Evolutionary conservation across 2,888 invertebrate species (phyloP), one percentile per base, ranked within the genome.

Genomic region (Campoplex nolae): DNA sequence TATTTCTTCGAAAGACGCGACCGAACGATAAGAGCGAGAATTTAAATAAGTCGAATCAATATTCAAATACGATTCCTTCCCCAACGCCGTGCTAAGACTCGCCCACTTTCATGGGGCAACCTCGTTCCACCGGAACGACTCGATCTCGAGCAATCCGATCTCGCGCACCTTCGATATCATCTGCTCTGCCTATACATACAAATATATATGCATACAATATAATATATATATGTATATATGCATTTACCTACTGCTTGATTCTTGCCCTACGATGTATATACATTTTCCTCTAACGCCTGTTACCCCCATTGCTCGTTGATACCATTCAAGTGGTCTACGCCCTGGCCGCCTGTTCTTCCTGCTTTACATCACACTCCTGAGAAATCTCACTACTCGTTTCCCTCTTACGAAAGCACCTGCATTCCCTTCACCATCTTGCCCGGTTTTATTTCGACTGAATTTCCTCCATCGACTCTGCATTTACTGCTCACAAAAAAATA

Each of bases 41-140:
- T 94, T 94, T 93, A 94, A 94, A 94, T 94, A 94, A 94, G 93
- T 92, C 93, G 94, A 94, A 94, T 94, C 94, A 94, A 94, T 94
- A 94, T 94, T 94, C 93, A 94, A 94, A 94, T 94, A 92, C 92
- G 87, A 89, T 91, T 91, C 91, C 91, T 85, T 74, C 70, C 80
- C 84, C 73, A 45, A 75, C 85, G 16, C 74, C 23, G 7, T 28
- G 67, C 42, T 54, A 65, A 62, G 48, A 51, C 93, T 92, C 87
- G 89, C 86, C 68, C 86, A 86, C 88, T 84, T 80, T 90, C 90
- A 90, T 90, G 86, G 88, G 65, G 82, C 84, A 81, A 88, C 86
- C 86, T 84, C 85, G 76, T 84, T 83, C 86, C 81, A 48, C 67
- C 85, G 87, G 90, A 92, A 91, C 92, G 90, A 88, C 86, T 89